These are phyloP conservation scores for Harpalus rubripes DNA, from an alignment of 2,888 invertebrate species.

Conservation along the genomic window DNA sequence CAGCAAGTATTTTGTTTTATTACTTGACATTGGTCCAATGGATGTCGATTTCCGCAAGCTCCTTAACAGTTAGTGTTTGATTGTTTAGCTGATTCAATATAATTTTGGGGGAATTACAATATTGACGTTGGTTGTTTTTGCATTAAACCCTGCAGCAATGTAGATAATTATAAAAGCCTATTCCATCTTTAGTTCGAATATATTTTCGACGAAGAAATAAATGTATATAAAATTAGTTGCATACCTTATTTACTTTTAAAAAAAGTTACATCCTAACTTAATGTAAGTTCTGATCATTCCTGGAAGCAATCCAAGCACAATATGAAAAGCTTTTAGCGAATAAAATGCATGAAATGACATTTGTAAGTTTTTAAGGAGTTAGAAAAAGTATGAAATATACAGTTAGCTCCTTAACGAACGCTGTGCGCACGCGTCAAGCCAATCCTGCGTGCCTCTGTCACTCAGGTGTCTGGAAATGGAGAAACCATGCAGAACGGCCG, in stretches of 20 bases:
- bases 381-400: constrained; percentile 21
- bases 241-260: no score
- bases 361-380: constrained; percentile 7
- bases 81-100: no score
- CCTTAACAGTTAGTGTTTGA: no score
- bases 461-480: constrained; percentile 40
- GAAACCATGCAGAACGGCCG: constrained; percentile 32
- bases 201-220: background rate
- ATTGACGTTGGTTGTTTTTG: no score
- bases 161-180: no score
- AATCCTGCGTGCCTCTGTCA: constrained; percentile 20
- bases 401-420: constrained; percentile 24
- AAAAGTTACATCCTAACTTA: background rate
- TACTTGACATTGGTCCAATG: no score
- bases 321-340: background rate
- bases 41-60: no score
- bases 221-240: no score
- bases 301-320: background rate
- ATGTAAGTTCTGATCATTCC: background rate
- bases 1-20: no score
- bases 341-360: constrained; percentile 2
- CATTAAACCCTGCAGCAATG: no score
- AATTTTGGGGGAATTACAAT: no score
- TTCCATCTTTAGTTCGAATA: no score
- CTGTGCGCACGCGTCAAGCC: constrained; percentile 24